phyloP scores from a whole-genome alignment of 2,888 invertebrate species.

The Drosophila leonis region DNA sequence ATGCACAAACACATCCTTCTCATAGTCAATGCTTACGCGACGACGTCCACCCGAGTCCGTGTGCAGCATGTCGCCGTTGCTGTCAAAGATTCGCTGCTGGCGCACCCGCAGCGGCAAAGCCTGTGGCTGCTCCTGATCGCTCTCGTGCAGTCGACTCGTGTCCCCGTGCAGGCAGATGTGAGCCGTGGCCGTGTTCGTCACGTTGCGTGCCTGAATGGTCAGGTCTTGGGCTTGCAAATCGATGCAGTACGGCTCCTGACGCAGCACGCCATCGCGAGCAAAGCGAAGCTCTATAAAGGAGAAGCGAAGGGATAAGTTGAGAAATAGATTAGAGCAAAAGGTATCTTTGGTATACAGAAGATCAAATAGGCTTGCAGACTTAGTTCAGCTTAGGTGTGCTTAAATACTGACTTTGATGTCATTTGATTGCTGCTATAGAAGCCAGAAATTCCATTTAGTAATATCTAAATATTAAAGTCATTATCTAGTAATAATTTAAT shows the following conservation, averaged over 20 bases:
- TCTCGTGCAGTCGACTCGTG: slow-evolving; percentile 78
- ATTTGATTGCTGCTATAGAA: too few species aligned
- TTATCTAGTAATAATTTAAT: too few species aligned
- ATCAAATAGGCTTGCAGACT: background rate
- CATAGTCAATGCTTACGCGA: slow-evolving; percentile 71
- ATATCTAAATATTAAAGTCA: too few species aligned
- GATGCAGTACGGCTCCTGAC: slow-evolving; percentile 86
- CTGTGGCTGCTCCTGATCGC: slow-evolving; percentile 81
- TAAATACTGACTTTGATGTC: too few species aligned
- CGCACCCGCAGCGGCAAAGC: slow-evolving; percentile 79
- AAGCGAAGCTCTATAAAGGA: slow-evolving; percentile 79
- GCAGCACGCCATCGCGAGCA: slow-evolving; percentile 81
- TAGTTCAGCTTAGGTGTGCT: too few species aligned
- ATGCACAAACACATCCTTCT: slow-evolving; percentile 82
- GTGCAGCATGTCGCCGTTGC: slow-evolving; percentile 63
- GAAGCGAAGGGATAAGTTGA: background rate
- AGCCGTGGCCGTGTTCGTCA: slow-evolving; percentile 76
- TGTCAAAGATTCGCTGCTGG: slow-evolving; percentile 68
- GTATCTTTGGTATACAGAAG: background rate
- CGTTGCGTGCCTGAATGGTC: slow-evolving; percentile 80
- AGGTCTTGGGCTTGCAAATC: slow-evolving; percentile 87
- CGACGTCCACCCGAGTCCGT: slow-evolving; percentile 46
- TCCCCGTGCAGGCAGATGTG: slow-evolving; percentile 85
- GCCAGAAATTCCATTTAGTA: too few species aligned
- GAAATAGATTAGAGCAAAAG: too few species aligned